Evolutionary conservation across 92 coral and sea anemone species (phyloP), one percentile per base, ranked within the genome.

Genomic region (Porites evermanni): DNA sequence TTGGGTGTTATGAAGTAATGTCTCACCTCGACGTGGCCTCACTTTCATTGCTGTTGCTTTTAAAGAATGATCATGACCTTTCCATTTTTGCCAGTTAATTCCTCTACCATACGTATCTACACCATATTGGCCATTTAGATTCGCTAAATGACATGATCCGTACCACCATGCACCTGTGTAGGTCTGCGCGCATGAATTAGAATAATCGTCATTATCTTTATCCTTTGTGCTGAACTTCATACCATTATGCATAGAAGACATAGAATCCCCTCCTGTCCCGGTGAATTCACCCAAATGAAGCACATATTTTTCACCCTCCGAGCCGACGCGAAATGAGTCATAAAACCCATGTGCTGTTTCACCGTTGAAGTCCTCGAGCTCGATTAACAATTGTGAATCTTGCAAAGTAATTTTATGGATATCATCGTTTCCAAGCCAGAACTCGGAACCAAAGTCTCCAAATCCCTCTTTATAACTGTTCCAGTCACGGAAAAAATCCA

Each of bases 81-180:
- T 84, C 92, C 92, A 89, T 7, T 24, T 0, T 0, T 5, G 0
- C 92, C 92, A 89, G 38, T 14, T 51, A 14, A 89, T 84, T 10
- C 92, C 89, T 63, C 47, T 1, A 12, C 4, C 38, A 6, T 12
- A 1, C 8, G 12, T 5, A 14, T 7, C 21, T 12, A 5, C 29
- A 2, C 60, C 82, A 76, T 92, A 69, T 67, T 23, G 50, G 7
- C 95, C 95, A 65, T 93, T 93, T 47, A 93, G 61, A 70, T 90
- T 75, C 7, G 95, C 75, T 3, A 64, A 5, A 23, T 64, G 74
- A 4, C 93, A 90, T 0, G 5, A 8, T 2, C 29, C 75, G 50
- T 74, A 93, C 95, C 95, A 93, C 95, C 95, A 93, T 14, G 88
- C 95, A 1, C 86, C 90, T n/a, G 8, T 38, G 29, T n/a, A 77